These are phyloP conservation scores for Mustela nigripes DNA, from an alignment of 2,113 vertebrate species.

Conservation along the genomic window DNA sequence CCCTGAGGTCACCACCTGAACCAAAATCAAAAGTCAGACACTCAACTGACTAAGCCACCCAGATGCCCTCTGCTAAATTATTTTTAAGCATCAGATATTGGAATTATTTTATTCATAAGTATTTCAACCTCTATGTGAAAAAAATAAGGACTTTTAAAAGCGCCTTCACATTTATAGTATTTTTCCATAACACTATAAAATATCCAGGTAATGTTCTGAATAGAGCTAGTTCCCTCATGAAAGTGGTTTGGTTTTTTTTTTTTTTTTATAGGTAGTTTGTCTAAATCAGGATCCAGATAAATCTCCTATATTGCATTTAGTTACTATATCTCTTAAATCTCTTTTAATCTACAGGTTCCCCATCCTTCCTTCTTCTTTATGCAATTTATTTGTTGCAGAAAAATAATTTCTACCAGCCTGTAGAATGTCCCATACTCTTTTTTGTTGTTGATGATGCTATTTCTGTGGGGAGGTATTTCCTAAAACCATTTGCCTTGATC, in stretches of 20 bases:
- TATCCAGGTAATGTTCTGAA: not conserved
- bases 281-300: not conserved
- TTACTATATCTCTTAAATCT: not conserved
- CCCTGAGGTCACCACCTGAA: not conserved
- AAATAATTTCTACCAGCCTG: not conserved
- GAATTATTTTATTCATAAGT: conserved; percentile 1
- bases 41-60: not conserved
- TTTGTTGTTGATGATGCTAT: not conserved
- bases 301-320: not conserved
- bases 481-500: not conserved
- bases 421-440: not conserved
- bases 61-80: not conserved
- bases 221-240: not conserved
- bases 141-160: not conserved
- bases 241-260: not conserved
- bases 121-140: not conserved
- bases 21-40: not conserved
- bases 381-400: not conserved
- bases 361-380: not conserved
- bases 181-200: not conserved
- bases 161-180: not conserved
- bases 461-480: not conserved
- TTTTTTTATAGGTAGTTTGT: not conserved
- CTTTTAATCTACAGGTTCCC: not conserved
- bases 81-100: not conserved